Conservation (phyloP, 2,797 vertebrate genomes). For the Anabacerthia variegaticeps region DNA sequence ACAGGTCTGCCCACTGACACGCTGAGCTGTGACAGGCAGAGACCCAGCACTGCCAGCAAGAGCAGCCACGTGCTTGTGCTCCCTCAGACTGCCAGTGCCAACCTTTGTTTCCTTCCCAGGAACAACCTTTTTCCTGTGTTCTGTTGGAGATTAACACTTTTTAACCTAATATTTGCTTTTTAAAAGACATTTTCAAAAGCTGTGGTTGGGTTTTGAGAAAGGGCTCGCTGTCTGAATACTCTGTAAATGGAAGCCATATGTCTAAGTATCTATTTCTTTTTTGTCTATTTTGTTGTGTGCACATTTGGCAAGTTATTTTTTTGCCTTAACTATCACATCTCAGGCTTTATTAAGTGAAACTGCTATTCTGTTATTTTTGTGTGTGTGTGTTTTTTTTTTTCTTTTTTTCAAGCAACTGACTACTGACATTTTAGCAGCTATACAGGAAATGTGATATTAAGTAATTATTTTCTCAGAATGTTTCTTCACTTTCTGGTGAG, state of each 20-base stretch:
- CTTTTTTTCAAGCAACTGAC: background rate
- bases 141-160: background rate
- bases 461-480: slow-evolving; percentile 48
- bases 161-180: background rate
- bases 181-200: slow-evolving; percentile 6
- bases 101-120: background rate
- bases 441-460: slow-evolving; percentile 55
- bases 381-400: background rate
- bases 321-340: slow-evolving; percentile 37
- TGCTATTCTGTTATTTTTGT: slow-evolving; percentile 53
- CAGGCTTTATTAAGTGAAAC: slow-evolving; percentile 55
- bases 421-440: slow-evolving; percentile 50
- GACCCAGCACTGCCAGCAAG: rapidly evolving
- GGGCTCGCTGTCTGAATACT: background rate
- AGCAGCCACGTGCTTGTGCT: rapidly evolving
- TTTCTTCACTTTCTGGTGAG: slow-evolving; percentile 21
- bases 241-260: slow-evolving; percentile 41
- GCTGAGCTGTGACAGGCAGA: background rate
- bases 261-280: slow-evolving; percentile 48
- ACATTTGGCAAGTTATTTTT: slow-evolving; percentile 56
- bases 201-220: background rate
- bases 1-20: background rate
- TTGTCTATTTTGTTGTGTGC: slow-evolving; percentile 26
- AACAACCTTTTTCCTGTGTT: background rate
- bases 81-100: background rate